Base-by-base conservation (phyloP, 2,888 invertebrate species). In the Pandemis corylana region DNA sequence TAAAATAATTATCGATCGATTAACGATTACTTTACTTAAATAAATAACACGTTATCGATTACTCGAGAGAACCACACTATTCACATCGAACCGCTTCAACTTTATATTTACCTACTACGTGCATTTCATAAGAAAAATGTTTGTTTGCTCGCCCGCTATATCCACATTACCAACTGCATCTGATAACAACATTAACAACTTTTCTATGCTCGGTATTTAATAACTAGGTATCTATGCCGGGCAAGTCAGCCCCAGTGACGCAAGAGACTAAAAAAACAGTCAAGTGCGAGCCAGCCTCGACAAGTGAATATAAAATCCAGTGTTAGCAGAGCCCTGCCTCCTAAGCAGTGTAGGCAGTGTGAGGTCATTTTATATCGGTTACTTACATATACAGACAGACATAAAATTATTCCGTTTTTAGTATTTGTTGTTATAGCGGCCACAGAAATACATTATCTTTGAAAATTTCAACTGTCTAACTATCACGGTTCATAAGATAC, bases 41-140 rank as follows among this genome's bases (percentile, higher is more conserved):
- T 12, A 9, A 56, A 9, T n/a, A 20, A 56, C 20, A 15, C 1
- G 15, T 53, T 15, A 56, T 20, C 15, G 9, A 56, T 15, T 56
- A 20, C 15, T 15, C 15, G 15, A 51, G 51, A 51, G 5, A 15
- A 51, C 5, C 51, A 56, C 20, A 28, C 10, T 59, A 12, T 59
- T 28, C 28, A 28, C 59, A 59, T 10, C 5, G 12, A 28, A 51
- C n/a, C 51, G 63, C 28, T 28, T 65, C 28, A 13, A 49, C 49
- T 5, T 1, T 28, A 28, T 59, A 59, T 59, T 59, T 59, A 59
- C 59, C 28, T 36, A 28, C 28, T 59, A 28, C 20, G 12, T 5
- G 59, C 7, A 44, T 71, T 71, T 71, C 71, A 49, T 49, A 68
- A 59, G 63, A 65, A 69, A 56, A 74, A 69, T 72, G 41, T 61